Evolutionary conservation across 2,113 vertebrate genomes (phyloP).

Genomic region (Pseudorasbora parva): DNA sequence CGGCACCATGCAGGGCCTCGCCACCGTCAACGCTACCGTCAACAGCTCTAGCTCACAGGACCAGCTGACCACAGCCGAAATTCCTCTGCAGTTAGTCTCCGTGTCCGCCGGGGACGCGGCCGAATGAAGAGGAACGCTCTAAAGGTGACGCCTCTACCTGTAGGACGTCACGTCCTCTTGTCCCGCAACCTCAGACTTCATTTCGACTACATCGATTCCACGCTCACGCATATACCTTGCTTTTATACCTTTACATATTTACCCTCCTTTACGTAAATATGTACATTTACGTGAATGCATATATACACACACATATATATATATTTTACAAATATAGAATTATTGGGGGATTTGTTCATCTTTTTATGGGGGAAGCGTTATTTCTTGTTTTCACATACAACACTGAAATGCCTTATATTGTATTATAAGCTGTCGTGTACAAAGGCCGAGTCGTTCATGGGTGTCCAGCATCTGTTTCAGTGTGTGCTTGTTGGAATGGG

Average conservation of each 20-base stretch:
- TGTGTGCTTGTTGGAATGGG: slow-evolving; percentile 63
- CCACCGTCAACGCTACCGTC: slow-evolving; percentile 86
- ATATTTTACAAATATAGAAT: slow-evolving; percentile 75
- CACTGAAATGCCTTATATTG: slow-evolving; percentile 99
- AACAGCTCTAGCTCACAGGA: slow-evolving; percentile 85
- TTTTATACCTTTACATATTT: slow-evolving; percentile 59
- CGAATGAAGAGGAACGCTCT: slow-evolving; percentile 79
- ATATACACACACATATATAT: slow-evolving; percentile 66
- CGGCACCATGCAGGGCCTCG: slow-evolving; percentile 89
- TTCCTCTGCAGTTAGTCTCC: slow-evolving; percentile 97
- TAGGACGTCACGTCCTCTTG: slow-evolving; percentile 30
- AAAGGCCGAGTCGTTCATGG: slow-evolving; percentile 89
- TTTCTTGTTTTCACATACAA: slow-evolving; percentile 92
- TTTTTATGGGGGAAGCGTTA: slow-evolving; percentile 88
- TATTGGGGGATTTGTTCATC: slow-evolving; percentile 85
- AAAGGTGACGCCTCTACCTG: slow-evolving; percentile 35
- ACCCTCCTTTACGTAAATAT: slow-evolving; percentile 58
- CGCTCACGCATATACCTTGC: slow-evolving; percentile 63
- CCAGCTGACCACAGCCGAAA: slow-evolving; percentile 95
- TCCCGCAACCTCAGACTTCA: slow-evolving; percentile 37
- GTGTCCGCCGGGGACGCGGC: slow-evolving; percentile 96
- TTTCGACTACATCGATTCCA: slow-evolving; percentile 64
- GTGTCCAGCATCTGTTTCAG: slow-evolving; percentile 86
- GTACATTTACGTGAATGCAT: slow-evolving; percentile 59
- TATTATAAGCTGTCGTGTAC: slow-evolving; percentile 96